phyloP scores from a whole-genome alignment of 2,888 invertebrate species.

The Pristionchus japonicus region DNA sequence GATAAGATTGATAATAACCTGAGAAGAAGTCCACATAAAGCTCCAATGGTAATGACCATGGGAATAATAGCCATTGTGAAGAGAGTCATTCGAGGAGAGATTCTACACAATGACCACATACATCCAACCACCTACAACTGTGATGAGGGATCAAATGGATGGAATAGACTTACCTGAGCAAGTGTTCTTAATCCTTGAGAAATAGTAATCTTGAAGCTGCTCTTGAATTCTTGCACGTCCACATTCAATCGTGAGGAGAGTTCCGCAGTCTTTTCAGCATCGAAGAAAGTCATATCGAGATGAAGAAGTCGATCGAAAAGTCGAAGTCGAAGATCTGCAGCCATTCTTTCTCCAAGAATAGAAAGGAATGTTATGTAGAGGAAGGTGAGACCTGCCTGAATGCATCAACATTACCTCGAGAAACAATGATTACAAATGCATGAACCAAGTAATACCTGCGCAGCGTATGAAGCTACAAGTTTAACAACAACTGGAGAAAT shows the following conservation, averaged over 20 bases:
- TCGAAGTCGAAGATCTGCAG: constrained; percentile 83
- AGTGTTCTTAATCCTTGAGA: constrained; percentile 90
- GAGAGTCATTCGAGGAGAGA: constrained; percentile 91
- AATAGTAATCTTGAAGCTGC: constrained; percentile 92
- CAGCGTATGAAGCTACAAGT: constrained; percentile 54
- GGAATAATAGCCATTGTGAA: constrained; percentile 80
- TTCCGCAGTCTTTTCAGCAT: constrained; percentile 82
- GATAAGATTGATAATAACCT: background rate
- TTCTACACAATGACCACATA: constrained; percentile 85
- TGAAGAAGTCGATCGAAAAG: constrained; percentile 57
- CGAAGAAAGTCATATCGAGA: constrained; percentile 91
- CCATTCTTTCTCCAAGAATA: constrained; percentile 90
- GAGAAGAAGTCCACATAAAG: constrained; percentile 39
- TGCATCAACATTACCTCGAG: background rate
- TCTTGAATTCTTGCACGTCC: constrained; percentile 97
- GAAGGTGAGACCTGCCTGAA: constrained; percentile 88
- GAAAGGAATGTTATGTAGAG: constrained; percentile 89
- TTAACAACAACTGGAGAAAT: constrained; percentile 49
- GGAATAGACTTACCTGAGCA: constrained; percentile 83
- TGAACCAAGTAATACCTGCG: constrained; percentile 51
- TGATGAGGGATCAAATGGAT: background rate
- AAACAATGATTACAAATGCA: background rate
- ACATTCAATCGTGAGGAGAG: constrained; percentile 91
- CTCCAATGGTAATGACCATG: constrained; percentile 33
- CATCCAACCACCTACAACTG: constrained; percentile 81